Evolutionary conservation across 2,113 vertebrate species (phyloP), one percentile per base, ranked within the genome.

Genomic region (Paraplagusia blochii): DNA sequence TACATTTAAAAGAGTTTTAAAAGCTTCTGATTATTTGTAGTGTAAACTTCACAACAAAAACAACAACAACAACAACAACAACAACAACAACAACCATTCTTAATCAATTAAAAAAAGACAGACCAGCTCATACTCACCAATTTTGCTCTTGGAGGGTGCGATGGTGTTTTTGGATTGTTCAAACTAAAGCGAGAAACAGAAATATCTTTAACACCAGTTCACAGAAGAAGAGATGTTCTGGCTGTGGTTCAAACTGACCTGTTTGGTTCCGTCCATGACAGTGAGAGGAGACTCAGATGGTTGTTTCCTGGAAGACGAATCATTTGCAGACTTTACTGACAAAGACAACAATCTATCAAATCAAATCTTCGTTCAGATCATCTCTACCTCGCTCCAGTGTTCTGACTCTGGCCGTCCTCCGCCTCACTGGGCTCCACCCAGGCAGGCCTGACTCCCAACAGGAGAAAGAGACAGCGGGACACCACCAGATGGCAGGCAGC

Each of bases 391-490:
- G 52, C 15, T 43, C 53, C 69, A n/a, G 18, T 39, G 53, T 50
- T 80, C 29, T 68, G 11, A 18, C 56, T n/a, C 18, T 68, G 69
- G 48, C 38, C 35, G 4, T 58, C 79, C 18, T 82, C 72, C 5
- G 19, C 51, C 43, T 87, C 80, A 1, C 66, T 72, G 9, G 81
- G 82, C 36, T 91, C 88, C 47, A 82, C 80, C 90, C 89, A 92
- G 15, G 90, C 86, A 11, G 91, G 81, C 39, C 80, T 72, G 53
- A 92, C 90, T 9, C 89, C 91, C 29, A 92, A 72, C 42, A 92
- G 79, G 45, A 92, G 88, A 66, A 92, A 92, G 47, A 91, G 84
- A 60, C 90, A 91, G 54, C 88, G 91, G 57, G 87, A 89, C 38
- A 92, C 88, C 51, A 92, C 78, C 74, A 89, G 77, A 77, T 90